These are phyloP conservation scores for Opisthocomus hoazin DNA, from an alignment of 2,113 vertebrate species.

Conservation along the genomic window DNA sequence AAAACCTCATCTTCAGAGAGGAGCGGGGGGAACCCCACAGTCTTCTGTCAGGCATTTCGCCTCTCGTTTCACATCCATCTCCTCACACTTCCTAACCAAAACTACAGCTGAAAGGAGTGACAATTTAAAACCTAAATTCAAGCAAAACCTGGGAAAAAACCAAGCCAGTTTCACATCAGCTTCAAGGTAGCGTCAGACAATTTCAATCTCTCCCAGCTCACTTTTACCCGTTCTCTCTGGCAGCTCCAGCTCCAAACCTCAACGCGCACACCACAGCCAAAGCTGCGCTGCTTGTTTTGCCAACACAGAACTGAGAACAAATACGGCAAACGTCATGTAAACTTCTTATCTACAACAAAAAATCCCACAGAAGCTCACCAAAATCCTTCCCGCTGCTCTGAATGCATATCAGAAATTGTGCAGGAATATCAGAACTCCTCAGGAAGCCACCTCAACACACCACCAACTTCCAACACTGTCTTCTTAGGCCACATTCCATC, in stretches of 20 bases:
- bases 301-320: background rate
- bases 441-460: background rate
- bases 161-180: background rate
- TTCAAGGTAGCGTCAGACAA: background rate
- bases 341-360: background rate
- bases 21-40: background rate
- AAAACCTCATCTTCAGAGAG: background rate
- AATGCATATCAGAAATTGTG: accelerated
- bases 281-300: background rate
- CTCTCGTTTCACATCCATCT: background rate
- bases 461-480: background rate
- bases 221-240: background rate
- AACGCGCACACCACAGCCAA: background rate
- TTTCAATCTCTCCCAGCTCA: background rate
- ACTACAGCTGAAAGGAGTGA: background rate
- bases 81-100: background rate
- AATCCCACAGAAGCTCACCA: background rate
- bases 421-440: background rate
- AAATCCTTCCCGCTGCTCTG: background rate
- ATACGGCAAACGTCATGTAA: background rate
- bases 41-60: accelerated
- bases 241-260: background rate
- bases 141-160: background rate
- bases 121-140: background rate
- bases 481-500: background rate